Evolutionary conservation across 2,113 vertebrate genomes (phyloP).

Genomic region (Nothoprocta perdicaria): DNA sequence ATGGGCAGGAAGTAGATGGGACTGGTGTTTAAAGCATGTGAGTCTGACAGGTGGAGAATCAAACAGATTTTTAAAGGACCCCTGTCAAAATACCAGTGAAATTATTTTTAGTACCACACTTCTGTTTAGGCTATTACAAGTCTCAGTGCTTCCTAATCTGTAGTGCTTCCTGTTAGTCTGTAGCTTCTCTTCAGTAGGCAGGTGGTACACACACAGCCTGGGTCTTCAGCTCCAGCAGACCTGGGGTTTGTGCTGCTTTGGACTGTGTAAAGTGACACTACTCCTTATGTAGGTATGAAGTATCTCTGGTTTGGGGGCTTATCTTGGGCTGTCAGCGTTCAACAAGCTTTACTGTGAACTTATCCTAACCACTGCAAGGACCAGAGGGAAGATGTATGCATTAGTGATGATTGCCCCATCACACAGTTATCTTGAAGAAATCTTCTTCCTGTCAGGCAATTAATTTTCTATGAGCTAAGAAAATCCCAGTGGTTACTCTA

Average conservation of each 20-base stretch:
- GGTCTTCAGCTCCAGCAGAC: background rate
- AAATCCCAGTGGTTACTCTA: background rate
- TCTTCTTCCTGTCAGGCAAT: background rate
- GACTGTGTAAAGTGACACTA: background rate
- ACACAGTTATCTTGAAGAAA: background rate
- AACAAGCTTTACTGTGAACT: background rate
- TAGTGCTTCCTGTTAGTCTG: background rate
- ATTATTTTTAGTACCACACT: background rate
- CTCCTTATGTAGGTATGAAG: background rate
- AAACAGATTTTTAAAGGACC: background rate
- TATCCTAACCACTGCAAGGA: background rate
- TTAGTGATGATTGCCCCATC: background rate
- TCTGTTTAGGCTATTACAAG: background rate
- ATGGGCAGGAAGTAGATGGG: background rate
- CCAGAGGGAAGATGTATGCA: background rate
- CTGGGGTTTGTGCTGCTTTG: background rate
- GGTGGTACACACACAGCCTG: background rate
- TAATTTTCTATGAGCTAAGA: background rate
- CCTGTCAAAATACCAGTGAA: background rate
- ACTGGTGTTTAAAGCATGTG: background rate
- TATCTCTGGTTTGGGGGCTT: background rate
- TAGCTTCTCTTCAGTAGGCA: background rate
- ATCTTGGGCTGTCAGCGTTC: background rate
- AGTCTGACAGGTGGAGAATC: background rate
- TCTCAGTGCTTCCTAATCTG: background rate